Evolutionary conservation across 2,113 vertebrate species (phyloP).

Genomic region (Pandion haliaetus): DNA sequence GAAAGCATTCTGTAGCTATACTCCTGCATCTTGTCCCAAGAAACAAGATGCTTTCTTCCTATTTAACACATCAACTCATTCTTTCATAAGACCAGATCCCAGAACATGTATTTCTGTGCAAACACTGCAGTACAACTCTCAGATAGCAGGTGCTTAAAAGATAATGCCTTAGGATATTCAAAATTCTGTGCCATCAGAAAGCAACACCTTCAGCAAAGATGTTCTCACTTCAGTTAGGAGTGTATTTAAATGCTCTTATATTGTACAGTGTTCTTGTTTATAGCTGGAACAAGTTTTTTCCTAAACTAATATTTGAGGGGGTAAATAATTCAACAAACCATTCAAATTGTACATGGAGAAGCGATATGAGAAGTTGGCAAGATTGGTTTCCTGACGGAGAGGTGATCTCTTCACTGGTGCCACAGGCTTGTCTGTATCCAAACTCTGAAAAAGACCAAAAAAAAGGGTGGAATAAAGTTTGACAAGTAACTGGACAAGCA

Average conservation of each 20-base stretch:
- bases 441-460: slow-evolving; percentile 75
- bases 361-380: slow-evolving; percentile 99
- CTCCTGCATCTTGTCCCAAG: background rate
- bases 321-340: slow-evolving; percentile 78
- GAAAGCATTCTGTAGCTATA: background rate
- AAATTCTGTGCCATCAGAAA: background rate
- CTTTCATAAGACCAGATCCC: background rate
- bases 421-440: slow-evolving; percentile 89
- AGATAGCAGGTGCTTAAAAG: background rate
- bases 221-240: background rate
- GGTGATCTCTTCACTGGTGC: slow-evolving; percentile 91
- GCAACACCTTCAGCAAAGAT: background rate
- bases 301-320: background rate
- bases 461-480: background rate
- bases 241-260: background rate
- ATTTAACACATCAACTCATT: background rate
- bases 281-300: background rate
- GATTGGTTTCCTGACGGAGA: slow-evolving; percentile 94
- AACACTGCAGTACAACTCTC: background rate
- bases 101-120: background rate
- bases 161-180: background rate
- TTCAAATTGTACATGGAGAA: slow-evolving; percentile 99
- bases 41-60: background rate
- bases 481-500: background rate
- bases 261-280: background rate